Base-by-base conservation (phyloP, 2,113 vertebrate species). In the Eurypyga helias region DNA sequence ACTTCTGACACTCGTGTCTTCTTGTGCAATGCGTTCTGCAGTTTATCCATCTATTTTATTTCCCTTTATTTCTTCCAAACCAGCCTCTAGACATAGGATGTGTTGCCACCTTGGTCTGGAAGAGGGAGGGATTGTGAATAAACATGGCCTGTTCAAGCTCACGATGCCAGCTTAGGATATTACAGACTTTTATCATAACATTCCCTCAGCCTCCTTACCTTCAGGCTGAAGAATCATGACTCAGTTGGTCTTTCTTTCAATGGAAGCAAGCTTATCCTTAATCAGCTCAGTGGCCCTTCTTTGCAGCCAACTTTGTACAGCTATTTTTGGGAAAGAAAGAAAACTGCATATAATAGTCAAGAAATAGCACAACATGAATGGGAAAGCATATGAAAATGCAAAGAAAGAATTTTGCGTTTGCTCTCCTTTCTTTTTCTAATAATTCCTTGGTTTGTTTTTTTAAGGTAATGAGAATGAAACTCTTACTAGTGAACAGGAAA, bases 1-100 rank as follows among this genome's bases (percentile, higher is more conserved):
- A 41, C 33, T 54, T 58, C n/a, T 62, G 36, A 70, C 10, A 17
- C 17, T 24, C 3, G 0, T 0, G 0, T 81, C 43, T 64, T 10
- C 6, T 52, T 20, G 15, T 33, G 29, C 43, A 70, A 12, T 55
- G 36, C 73, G 25, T 61, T 84, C 46, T 91, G 41, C 36, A 45
- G 16, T 61, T 77, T 60, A 52, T 51, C 67, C 66, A 5, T 34
- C 48, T 5, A 1, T 24, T 66, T 3, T 58, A 41, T 83, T 90
- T 58, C 28, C 11, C 29, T 55, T 82, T 73, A 43, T 87, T 84
- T 83, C 64, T 79, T 88, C 41, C 49, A 54, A 66, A 49, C 29
- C 69, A 94, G 29, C 41, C 34, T 21, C 29, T 52, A 85, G 43
- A 25, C 11, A 31, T 13, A 43, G 2, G 1, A 48, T 55, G 60